Base-by-base conservation (phyloP, 2,113 vertebrate species). In the Oncorhynchus kisutch region DNA sequence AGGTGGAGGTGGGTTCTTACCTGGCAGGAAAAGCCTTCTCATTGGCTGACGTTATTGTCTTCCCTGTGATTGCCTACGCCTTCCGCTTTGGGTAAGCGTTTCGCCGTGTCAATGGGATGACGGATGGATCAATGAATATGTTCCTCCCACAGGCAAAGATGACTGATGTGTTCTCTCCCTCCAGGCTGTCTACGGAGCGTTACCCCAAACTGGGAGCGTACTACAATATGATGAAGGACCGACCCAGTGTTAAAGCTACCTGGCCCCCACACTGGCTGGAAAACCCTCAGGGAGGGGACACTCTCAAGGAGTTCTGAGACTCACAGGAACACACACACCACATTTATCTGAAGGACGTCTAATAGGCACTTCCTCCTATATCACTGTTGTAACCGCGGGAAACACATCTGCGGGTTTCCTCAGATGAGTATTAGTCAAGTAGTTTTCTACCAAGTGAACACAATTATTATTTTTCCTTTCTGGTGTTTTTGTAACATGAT, bases 191-290 rank as follows among this genome's bases (percentile, higher is more conserved):
- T 70, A 75, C 72, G 2, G 87, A 89, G 39, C 72, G 54, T 12
- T 92, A 88, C 83, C 90, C 93, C 18, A 87, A 85, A n/a, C 85
- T 94, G 66, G 81, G 48, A 3, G 81, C 83, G 48, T 94, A 94
- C 25, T 80, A 92, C 34, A 31, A 27, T 29, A 60, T 84, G 81
- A 2, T 94, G 86, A 92, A 91, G 80, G 88, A 91, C 0, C 84
- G 91, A 1, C 91, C 92, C 73, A 93, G 92, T 64, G 31, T 93
- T 68, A 89, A 88, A 72, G 86, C 86, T 78, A 88, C 86, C 68
- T 92, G 91, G 93, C 93, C 93, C 24, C 88, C 91, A 70, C 90
- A 92, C 66, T 94, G 93, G 93, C 77, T 88, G 77, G 90, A 93
- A 71, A 84, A 85, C 66, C 86, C 88, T 2, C 66, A 86, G 2